Conservation (phyloP, 2,888 invertebrate genomes). For the Thumatha senex region DNA sequence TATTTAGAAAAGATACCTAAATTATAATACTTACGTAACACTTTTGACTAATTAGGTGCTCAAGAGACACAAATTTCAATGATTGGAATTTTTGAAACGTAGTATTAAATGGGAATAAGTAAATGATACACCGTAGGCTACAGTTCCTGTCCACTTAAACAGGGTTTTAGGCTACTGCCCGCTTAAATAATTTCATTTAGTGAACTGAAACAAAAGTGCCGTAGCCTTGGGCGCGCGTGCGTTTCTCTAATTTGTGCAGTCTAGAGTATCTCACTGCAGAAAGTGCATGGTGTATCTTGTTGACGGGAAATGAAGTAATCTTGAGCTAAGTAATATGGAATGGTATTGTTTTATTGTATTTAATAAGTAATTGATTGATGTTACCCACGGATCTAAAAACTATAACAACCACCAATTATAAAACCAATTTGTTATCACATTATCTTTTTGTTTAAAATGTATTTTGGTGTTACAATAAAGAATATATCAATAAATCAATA, state of each 20-base stretch:
- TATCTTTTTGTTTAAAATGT: no score
- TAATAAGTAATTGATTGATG: no score
- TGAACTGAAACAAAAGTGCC: slow-evolving; percentile 46
- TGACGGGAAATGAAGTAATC: neutral
- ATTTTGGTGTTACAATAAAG: no score
- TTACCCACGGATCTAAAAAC: no score
- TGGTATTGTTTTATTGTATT: neutral
- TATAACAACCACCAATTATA: no score
- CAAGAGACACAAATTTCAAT: neutral
- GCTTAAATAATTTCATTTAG: slow-evolving; percentile 47
- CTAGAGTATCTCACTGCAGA: neutral
- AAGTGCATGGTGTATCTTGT: neutral
- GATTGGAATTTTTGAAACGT: slow-evolving; percentile 28
- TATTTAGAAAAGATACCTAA: neutral
- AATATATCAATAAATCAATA: no score
- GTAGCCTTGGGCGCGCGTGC: slow-evolving; percentile 26
- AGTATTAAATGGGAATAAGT: slow-evolving; percentile 14
- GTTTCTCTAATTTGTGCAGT: slow-evolving; percentile 14
- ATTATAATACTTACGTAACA: neutral
- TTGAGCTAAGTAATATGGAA: neutral
- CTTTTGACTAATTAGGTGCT: slow-evolving; percentile 4
- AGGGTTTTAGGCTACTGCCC: slow-evolving; percentile 38
- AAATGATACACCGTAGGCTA: slow-evolving; percentile 28
- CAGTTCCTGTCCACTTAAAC: slow-evolving; percentile 31
- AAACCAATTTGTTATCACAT: no score